A percentile compares a stretch with the other conserved stretches of the same genome.
These are phyloP conservation scores for Eulemur coronatus DNA, from an alignment of 2,797 vertebrate genomes.

Conservation along the genomic window DNA sequence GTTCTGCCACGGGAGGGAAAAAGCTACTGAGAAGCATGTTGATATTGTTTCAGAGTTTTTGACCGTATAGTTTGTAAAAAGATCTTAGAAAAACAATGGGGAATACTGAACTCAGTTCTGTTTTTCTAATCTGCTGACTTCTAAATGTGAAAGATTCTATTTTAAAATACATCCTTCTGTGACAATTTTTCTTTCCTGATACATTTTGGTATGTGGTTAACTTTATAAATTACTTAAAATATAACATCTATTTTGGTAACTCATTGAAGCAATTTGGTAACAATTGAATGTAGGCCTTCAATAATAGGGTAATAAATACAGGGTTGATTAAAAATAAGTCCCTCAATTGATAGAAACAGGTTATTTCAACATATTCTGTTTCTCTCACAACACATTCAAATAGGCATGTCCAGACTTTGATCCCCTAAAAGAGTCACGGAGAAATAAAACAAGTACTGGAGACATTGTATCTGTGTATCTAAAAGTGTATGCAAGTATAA, in stretches of 20 bases:
- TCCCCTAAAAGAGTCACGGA: background rate
- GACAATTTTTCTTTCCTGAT: constrained; percentile 22
- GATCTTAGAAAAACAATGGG: background rate
- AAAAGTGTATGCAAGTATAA: background rate
- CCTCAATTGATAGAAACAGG: background rate
- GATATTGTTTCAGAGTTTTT: background rate
- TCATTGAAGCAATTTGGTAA: background rate
- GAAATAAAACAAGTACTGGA: background rate
- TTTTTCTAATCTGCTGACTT: constrained; percentile 27
- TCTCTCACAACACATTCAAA: background rate
- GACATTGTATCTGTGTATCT: background rate
- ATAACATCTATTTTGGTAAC: background rate
- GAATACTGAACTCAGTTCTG: background rate
- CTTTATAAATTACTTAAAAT: constrained; percentile 47
- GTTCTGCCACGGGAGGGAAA: background rate
- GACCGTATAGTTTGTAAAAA: background rate
- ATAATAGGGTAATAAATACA: background rate
- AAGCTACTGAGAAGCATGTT: background rate
- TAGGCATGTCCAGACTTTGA: background rate
- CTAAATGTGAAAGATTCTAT: constrained; percentile 6
- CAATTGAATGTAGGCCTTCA: constrained; percentile 3
- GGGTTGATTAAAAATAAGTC: background rate
- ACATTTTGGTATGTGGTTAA: constrained; percentile 12
- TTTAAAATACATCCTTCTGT: background rate
- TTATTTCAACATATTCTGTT: background rate